phyloP scores from a whole-genome alignment of 2,797 vertebrate genomes.

The Atherinosoma microstoma region DNA sequence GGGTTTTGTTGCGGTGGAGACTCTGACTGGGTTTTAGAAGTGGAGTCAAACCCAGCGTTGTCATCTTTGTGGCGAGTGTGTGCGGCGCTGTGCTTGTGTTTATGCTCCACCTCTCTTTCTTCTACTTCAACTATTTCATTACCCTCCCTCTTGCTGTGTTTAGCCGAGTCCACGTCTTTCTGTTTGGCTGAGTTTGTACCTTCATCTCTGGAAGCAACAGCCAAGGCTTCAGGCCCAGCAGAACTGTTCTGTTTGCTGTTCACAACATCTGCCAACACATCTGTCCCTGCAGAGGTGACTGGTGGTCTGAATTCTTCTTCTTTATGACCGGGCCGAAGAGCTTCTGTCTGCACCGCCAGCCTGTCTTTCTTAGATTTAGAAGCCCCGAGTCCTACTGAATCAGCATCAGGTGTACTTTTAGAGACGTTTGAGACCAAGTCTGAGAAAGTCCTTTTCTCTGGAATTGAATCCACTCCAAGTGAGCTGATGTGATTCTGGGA shows the following conservation, averaged over 20 bases:
- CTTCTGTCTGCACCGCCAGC: background rate
- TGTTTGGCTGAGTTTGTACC: constrained; percentile 8
- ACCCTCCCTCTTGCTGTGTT: constrained; percentile 6
- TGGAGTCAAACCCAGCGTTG: background rate
- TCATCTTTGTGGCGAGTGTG: constrained; percentile 15
- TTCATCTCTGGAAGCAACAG: constrained; percentile 16
- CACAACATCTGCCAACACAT: background rate
- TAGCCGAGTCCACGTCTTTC: constrained; percentile 5
- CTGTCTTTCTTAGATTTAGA: background rate
- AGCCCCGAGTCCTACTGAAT: background rate
- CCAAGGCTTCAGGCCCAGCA: background rate
- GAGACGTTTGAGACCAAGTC: constrained; percentile 6
- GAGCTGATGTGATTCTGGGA: constrained; percentile 9
- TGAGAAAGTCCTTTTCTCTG: too few relatives aligned
- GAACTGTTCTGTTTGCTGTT: background rate
- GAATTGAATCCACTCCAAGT: too few relatives aligned
- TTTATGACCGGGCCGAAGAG: background rate
- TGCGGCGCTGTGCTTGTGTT: background rate
- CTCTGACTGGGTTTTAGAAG: constrained; percentile 12
- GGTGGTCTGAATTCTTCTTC: background rate
- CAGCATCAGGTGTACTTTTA: background rate
- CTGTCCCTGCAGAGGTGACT: background rate
- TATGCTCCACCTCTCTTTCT: constrained; percentile 56
- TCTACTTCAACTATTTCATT: constrained; percentile 46
- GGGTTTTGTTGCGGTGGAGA: background rate